phyloP scores from a whole-genome alignment of 2,113 vertebrate species.

The Chlorodrepanis virens region DNA sequence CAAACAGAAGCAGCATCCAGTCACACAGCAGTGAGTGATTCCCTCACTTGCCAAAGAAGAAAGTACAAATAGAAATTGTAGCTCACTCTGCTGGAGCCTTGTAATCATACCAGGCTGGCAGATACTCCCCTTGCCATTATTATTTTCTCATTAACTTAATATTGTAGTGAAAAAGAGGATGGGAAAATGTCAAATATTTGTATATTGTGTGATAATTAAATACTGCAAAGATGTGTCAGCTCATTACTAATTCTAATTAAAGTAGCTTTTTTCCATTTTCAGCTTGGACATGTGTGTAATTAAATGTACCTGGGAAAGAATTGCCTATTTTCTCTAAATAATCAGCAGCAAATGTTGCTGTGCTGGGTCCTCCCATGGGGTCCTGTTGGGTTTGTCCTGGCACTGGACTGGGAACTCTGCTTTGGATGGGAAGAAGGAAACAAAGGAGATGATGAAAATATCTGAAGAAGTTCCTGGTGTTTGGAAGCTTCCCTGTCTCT shows the following conservation, averaged over 20 bases:
- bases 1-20: background rate
- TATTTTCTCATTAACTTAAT: background rate
- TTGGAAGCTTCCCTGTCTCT: background rate
- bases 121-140: background rate
- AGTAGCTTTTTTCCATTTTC: background rate
- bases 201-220: background rate
- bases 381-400: background rate
- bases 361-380: fast-evolving
- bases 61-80: background rate
- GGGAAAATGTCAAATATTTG: background rate
- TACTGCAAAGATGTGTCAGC: background rate
- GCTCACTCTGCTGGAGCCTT: background rate
- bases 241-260: constrained; percentile 24
- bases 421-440: background rate
- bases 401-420: background rate
- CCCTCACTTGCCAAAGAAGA: background rate
- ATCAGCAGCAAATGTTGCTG: background rate
- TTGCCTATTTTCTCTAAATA: background rate
- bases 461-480: background rate
- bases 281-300: constrained; percentile 2
- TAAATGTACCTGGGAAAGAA: constrained; percentile 30
- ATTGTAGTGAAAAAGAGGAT: background rate
- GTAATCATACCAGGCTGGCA: background rate
- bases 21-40: background rate
- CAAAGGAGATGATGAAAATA: background rate